Percentiles rank a stretch among this genome's conserved stretches.
phyloP scores from a whole-genome alignment of 2,888 invertebrate species.

The Epistrophe eligans region DNA sequence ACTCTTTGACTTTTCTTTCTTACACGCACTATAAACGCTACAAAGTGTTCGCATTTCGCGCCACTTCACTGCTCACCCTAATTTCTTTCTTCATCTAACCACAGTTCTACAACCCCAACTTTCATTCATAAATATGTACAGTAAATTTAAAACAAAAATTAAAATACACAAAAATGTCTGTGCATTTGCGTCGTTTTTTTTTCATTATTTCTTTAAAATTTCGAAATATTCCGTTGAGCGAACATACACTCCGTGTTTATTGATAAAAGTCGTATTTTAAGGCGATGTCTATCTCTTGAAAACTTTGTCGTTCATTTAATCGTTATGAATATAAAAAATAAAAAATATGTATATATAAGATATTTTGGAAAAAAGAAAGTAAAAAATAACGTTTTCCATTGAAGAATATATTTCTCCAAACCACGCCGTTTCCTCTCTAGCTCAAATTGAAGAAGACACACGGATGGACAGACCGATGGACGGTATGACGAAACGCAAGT shows the following conservation, averaged over 20 bases:
- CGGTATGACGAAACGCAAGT: too few relatives aligned
- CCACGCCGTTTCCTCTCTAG: too few relatives aligned
- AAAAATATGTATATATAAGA: too few relatives aligned
- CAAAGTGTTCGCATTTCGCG: constrained; percentile 70
- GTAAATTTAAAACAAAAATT: constrained; percentile 59
- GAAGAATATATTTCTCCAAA: too few relatives aligned
- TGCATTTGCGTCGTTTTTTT: constrained; percentile 30
- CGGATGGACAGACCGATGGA: too few relatives aligned
- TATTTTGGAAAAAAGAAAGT: too few relatives aligned
- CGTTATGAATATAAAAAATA: too few relatives aligned
- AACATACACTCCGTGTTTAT: constrained; percentile 24
- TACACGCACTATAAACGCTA: constrained; percentile 72
- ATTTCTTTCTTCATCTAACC: constrained; percentile 55
- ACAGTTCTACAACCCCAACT: constrained; percentile 56
- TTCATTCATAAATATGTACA: constrained; percentile 70
- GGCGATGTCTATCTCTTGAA: too few relatives aligned
- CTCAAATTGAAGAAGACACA: too few relatives aligned
- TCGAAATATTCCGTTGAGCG: constrained; percentile 57
- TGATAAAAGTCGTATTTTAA: not conserved
- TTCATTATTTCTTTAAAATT: constrained; percentile 30
- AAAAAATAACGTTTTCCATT: too few relatives aligned
- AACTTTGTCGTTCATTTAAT: too few relatives aligned
- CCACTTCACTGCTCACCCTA: constrained; percentile 74
- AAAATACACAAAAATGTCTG: constrained; percentile 40
- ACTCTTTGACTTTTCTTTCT: constrained; percentile 63